Percentiles rank a stretch among this genome's conserved stretches.
Evolutionary conservation across 2,113 vertebrate genomes (phyloP).

Genomic region (Percopsis transmontana): DNA sequence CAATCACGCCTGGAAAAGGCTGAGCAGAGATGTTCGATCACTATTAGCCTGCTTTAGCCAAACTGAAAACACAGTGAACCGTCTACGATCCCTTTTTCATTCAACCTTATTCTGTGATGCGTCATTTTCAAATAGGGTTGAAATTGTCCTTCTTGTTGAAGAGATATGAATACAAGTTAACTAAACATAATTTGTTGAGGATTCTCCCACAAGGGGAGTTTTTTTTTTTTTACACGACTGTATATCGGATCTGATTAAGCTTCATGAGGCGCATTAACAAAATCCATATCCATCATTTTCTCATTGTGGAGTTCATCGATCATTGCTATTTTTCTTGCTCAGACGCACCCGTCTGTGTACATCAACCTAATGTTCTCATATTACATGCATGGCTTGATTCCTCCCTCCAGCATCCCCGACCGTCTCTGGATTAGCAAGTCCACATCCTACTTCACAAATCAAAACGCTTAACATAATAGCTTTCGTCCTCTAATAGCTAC

Average conservation of each 20-base stretch:
- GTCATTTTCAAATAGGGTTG: slow-evolving; percentile 28
- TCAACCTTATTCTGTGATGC: slow-evolving; percentile 30
- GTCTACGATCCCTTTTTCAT: slow-evolving; percentile 26
- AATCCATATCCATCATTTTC: slow-evolving; percentile 44
- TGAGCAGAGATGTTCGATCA: slow-evolving; percentile 62
- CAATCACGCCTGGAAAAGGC: slow-evolving; percentile 59
- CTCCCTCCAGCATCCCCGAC: slow-evolving; percentile 69
- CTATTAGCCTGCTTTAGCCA: slow-evolving; percentile 59
- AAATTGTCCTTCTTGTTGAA: slow-evolving; percentile 2
- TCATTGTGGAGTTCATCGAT: slow-evolving; percentile 68
- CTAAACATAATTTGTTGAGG: slow-evolving; percentile 18
- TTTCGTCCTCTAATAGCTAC: slow-evolving; percentile 75
- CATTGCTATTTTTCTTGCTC: slow-evolving; percentile 62
- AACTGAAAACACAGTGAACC: slow-evolving; percentile 44
- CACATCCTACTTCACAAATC: slow-evolving; percentile 75
- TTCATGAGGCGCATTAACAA: slow-evolving; percentile 27
- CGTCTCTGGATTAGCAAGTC: slow-evolving; percentile 72
- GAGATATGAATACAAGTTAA: slow-evolving; percentile 13
- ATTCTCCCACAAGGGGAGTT: slow-evolving; percentile 15
- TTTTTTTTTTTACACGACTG: slow-evolving; percentile 12
- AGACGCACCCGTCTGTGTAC: slow-evolving; percentile 64
- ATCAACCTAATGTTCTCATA: slow-evolving; percentile 74
- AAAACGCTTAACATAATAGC: slow-evolving; percentile 77
- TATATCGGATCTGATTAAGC: slow-evolving; percentile 28
- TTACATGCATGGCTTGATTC: slow-evolving; percentile 74